phyloP scores from a whole-genome alignment of 2,797 vertebrate genomes.

The Sebastes trivittatus region DNA sequence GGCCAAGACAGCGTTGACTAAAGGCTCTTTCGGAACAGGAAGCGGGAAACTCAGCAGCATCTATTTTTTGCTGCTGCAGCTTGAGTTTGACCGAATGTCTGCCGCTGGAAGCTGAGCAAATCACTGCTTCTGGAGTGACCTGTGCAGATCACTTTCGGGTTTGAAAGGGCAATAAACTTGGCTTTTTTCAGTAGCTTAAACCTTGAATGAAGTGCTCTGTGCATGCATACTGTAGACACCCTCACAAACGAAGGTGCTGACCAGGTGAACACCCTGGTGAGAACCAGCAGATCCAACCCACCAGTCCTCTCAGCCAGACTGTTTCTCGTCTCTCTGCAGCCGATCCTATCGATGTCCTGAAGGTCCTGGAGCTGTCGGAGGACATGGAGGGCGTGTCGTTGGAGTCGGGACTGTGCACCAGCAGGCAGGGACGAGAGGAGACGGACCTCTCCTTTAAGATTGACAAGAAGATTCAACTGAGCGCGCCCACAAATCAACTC shows the following conservation, averaged over 20 bases:
- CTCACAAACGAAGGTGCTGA: not conserved
- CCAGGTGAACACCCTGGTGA: not conserved
- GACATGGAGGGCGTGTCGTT: conserved; percentile 83
- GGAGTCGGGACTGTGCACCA: conserved; percentile 87
- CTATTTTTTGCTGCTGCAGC: not conserved
- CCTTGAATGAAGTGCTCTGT: not conserved
- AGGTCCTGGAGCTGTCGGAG: conserved; percentile 82
- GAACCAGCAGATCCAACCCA: not conserved
- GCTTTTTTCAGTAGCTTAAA: not conserved
- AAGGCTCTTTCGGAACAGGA: not conserved
- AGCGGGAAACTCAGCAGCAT: not conserved
- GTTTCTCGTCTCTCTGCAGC: conserved; percentile 58
- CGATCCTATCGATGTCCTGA: conserved; percentile 83
- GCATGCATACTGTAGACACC: not conserved
- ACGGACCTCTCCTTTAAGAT: conserved; percentile 87
- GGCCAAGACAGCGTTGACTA: not conserved
- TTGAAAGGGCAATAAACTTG: not conserved
- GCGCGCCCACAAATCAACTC: conserved; percentile 84
- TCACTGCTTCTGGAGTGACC: not conserved
- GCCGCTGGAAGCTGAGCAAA: not conserved
- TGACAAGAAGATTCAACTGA: conserved; percentile 83
- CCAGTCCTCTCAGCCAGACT: not conserved
- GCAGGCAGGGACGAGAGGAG: conserved; percentile 76
- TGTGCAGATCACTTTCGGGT: not conserved
- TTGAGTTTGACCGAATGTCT: not conserved